Evolutionary conservation across 2,888 invertebrate genomes (phyloP), one percentile per base, ranked within the genome.

Genomic region (Podotricha telesiphe): DNA sequence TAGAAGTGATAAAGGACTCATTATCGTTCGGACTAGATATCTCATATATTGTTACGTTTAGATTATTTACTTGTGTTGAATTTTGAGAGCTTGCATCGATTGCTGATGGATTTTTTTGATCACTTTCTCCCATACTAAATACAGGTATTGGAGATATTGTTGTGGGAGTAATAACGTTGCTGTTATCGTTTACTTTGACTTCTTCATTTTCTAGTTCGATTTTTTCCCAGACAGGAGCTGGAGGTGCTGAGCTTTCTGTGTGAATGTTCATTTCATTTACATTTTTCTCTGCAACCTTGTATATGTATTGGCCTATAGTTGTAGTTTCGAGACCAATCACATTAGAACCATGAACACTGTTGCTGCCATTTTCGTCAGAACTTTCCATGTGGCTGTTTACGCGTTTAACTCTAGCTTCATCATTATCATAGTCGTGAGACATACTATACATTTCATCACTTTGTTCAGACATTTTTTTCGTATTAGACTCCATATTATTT

Each of bases 31-130:
- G 85, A 78, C 79, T 86, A 77, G 91, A 80, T 79, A 91, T 85
- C 80, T 93, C 93, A 65, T 93, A 93, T 73, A 93, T 89, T 22
- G 86, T 91, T 19, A 92, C 91, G 73, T 89, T 89, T 50, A 93
- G 78, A 72, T 91, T 91, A 69, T 80, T 91, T 40, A 78, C 74
- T 67, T 80, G 81, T 67, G 88, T 85, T 48, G 83, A 72, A 65
- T 83, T 86, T 75, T 81, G 80, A 62, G 59, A 28, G 47, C 53
- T 53, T 28, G 56, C 13, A 58, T 71, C 69, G 1, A 22, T 56
- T 47, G 71, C 69, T 58, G 71, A 59, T 28, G 65, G 47, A 59
- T 55, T 67, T 40, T 20, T 61, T 61, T 61, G 34, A 45, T 61
- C 22, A n/a, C 22, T 22, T 37, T 66, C 8, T 68, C 62, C 37